phyloP scores from a whole-genome alignment of 2,797 vertebrate species.

The Cryptoblepharus egeriae region DNA sequence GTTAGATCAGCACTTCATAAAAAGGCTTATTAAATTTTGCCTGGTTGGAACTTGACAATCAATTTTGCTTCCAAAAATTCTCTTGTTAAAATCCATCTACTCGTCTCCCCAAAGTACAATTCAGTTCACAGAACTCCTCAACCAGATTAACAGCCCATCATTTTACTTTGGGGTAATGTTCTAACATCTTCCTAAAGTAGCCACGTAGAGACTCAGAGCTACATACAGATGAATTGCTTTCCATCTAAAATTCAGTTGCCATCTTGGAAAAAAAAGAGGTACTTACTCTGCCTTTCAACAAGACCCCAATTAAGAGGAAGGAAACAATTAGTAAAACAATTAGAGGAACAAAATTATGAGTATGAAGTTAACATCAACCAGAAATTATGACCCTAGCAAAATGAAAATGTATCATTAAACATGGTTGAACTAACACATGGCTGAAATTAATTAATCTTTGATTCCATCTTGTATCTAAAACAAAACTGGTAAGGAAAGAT shows the following conservation, averaged over 20 bases:
- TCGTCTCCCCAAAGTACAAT: neutral
- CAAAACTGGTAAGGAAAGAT: no score
- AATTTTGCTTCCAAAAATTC: neutral
- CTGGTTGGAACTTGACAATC: neutral
- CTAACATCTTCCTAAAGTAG: neutral
- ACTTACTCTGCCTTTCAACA: no score
- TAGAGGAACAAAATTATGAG: no score
- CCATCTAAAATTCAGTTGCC: neutral
- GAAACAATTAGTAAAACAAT: no score
- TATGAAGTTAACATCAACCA: no score
- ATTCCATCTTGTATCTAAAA: no score
- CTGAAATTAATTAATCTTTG: no score
- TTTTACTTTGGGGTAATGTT: neutral
- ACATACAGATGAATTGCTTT: neutral
- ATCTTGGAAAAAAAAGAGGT: no score
- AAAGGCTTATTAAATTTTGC: neutral
- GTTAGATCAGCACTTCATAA: neutral
- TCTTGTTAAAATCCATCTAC: neutral
- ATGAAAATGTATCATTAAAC: no score
- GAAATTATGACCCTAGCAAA: no score
- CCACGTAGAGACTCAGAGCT: neutral
- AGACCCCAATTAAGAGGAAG: no score
- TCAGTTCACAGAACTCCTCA: neutral
- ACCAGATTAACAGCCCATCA: neutral
- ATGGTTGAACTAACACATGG: no score